These are phyloP conservation scores for Clitarchus hookeri DNA, from an alignment of 2,888 invertebrate genomes.

Conservation along the genomic window DNA sequence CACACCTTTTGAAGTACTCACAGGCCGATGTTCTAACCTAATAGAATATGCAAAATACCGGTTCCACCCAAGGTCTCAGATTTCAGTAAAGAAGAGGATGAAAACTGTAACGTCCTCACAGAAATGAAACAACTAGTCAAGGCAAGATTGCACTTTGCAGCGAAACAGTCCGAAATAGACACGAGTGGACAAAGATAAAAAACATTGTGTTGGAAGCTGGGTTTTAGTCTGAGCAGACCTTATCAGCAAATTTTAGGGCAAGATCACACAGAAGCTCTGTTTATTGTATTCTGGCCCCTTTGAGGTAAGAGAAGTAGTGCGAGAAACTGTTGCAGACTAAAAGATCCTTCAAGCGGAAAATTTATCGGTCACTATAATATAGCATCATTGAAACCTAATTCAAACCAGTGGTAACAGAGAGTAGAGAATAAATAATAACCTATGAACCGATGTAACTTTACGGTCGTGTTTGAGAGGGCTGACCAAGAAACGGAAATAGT, in stretches of 20 bases:
- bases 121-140: neutral
- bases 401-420: too few species aligned
- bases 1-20: neutral
- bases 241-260: neutral
- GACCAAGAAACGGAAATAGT: too few species aligned
- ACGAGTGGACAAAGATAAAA: neutral
- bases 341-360: too few species aligned
- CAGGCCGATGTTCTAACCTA: neutral
- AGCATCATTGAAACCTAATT: too few species aligned
- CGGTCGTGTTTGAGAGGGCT: too few species aligned
- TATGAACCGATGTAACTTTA: too few species aligned
- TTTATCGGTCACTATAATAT: too few species aligned
- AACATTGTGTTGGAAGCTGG: neutral
- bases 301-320: neutral
- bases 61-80: too few species aligned
- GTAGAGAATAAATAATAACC: too few species aligned
- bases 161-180: neutral
- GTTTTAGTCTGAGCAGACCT: neutral
- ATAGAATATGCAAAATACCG: neutral
- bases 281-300: neutral
- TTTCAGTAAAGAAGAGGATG: neutral
- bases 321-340: neutral
- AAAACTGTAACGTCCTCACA: neutral
- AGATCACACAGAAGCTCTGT: neutral
- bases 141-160: neutral